Evolutionary conservation across 92 coral and sea anemone genomes (phyloP).

Genomic region (Plumapathes pennacea): DNA sequence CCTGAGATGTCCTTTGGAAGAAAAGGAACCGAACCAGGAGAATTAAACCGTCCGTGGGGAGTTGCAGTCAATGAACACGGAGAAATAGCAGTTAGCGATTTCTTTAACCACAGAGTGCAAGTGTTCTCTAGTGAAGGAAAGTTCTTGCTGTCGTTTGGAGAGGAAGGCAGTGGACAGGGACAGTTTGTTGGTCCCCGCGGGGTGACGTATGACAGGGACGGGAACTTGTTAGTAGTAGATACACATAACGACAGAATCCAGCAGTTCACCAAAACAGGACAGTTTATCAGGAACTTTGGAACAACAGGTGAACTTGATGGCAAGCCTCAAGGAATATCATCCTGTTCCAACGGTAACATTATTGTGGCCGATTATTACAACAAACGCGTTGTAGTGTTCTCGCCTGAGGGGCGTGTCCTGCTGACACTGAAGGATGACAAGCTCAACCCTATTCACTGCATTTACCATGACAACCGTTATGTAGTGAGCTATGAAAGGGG

Average conservation of each 20-base stretch:
- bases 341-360: conserved; percentile 23
- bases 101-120: conserved; percentile 32
- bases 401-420: conserved; percentile 33
- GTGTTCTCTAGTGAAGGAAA: conserved; percentile 19
- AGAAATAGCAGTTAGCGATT: conserved; percentile 25
- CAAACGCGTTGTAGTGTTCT: conserved; percentile 29
- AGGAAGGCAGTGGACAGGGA: conserved; percentile 15
- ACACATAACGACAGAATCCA: conserved; percentile 33
- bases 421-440: too few species aligned
- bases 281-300: conserved; percentile 18
- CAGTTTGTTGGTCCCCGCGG: conserved; percentile 35
- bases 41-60: conserved; percentile 32
- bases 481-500: too few species aligned
- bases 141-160: conserved; percentile 16
- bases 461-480: too few species aligned
- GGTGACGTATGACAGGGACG: conserved; percentile 7
- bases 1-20: conserved; percentile 28
- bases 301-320: conserved; percentile 13
- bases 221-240: conserved; percentile 29
- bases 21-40: too few species aligned
- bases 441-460: too few species aligned
- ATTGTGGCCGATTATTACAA: conserved; percentile 38
- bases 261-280: conserved; percentile 12
- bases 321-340: conserved; percentile 38
- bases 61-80: conserved; percentile 25